These are phyloP conservation scores for Vanacampus margaritifer DNA, from an alignment of 2,113 vertebrate genomes.

Conservation along the genomic window DNA sequence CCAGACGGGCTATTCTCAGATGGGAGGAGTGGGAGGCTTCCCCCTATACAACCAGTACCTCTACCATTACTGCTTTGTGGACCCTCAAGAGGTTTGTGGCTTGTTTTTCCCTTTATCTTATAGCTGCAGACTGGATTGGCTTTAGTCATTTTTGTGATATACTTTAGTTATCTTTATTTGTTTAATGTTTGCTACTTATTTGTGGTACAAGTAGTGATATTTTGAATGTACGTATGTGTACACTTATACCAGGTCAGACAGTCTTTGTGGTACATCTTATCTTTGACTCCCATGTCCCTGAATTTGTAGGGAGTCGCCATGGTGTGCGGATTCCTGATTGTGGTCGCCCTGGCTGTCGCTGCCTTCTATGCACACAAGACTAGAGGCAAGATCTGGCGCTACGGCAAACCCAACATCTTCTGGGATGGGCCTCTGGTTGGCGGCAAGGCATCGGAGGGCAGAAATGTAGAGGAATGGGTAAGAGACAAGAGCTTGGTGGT, in stretches of 20 bases:
- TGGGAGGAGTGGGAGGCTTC: slow-evolving; percentile 66
- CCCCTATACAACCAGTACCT: slow-evolving; percentile 83
- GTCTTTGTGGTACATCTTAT: slow-evolving; percentile 23
- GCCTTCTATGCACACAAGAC: slow-evolving; percentile 81
- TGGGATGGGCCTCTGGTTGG: slow-evolving; percentile 74
- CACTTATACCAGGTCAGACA: slow-evolving; percentile 8
- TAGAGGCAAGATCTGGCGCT: slow-evolving; percentile 82
- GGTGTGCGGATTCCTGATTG: slow-evolving; percentile 82
- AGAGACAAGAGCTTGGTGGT: slow-evolving; percentile 46
- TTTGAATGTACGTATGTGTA: background rate
- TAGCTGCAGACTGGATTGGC: background rate
- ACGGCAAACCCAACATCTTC: slow-evolving; percentile 81
- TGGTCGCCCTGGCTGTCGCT: slow-evolving; percentile 75
- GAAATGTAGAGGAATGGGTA: slow-evolving; percentile 90
- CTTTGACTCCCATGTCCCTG: slow-evolving; percentile 15
- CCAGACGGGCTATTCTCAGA: slow-evolving; percentile 62
- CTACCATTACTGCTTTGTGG: slow-evolving; percentile 91
- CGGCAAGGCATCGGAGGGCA: slow-evolving; percentile 71
- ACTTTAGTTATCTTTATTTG: background rate
- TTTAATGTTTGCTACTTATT: slow-evolving; percentile 1
- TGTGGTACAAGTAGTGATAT: slow-evolving; percentile 6
- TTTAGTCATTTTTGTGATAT: background rate
- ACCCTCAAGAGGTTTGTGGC: slow-evolving; percentile 83
- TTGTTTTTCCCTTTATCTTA: background rate
- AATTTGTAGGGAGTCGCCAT: slow-evolving; percentile 80